phyloP scores from a whole-genome alignment of 2,113 vertebrate genomes.

The Ginglymostoma cirratum region DNA sequence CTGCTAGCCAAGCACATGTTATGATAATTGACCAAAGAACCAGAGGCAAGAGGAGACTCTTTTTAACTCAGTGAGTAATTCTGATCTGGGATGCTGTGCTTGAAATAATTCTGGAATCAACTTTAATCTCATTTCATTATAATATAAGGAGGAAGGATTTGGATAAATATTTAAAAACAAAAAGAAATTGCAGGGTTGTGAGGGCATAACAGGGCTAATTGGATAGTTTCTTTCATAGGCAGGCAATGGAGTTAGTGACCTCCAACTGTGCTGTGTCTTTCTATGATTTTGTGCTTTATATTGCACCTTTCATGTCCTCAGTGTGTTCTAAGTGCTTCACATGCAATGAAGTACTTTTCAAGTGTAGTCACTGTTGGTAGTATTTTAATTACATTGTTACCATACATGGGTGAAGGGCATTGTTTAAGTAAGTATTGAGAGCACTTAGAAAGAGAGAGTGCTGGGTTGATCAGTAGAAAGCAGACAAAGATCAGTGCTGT shows the following conservation, averaged over 20 bases:
- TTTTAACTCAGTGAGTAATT: background rate
- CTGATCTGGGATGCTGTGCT: background rate
- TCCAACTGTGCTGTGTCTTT: background rate
- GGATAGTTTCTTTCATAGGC: background rate
- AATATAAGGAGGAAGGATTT: background rate
- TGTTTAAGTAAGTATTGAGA: too few species aligned
- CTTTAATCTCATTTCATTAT: background rate
- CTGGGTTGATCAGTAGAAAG: too few species aligned
- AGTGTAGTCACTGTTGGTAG: background rate
- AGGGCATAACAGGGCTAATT: background rate
- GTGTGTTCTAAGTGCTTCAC: background rate
- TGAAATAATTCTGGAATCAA: background rate
- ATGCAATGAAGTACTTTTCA: background rate
- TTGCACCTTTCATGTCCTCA: background rate
- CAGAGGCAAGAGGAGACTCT: background rate
- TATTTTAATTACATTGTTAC: too few species aligned
- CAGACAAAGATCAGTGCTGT: too few species aligned
- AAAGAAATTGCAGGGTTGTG: background rate
- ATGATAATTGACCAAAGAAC: background rate
- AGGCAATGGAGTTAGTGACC: background rate
- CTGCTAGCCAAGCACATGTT: too few species aligned
- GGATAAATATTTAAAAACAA: background rate
- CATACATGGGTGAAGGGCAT: too few species aligned
- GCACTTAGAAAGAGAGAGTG: too few species aligned
- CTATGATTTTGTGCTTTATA: background rate